A percentile compares a stretch with the other conserved stretches of the same genome.
Evolutionary conservation across 2,888 invertebrate genomes (phyloP).

Genomic region (Spisula solida): DNA sequence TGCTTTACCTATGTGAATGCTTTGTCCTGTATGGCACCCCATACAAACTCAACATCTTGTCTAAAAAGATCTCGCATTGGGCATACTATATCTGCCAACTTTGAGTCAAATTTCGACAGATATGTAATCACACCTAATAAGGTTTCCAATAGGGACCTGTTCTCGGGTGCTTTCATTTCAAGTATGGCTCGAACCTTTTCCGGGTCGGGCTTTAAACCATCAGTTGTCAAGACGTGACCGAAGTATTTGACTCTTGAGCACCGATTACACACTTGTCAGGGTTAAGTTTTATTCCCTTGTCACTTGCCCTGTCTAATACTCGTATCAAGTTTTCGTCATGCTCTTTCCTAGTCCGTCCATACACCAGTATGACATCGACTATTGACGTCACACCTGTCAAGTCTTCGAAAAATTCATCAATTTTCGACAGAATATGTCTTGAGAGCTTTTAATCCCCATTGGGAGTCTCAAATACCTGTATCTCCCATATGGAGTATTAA

Average conservation of each 20-base stretch:
- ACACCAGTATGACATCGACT: too few species aligned
- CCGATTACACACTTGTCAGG: background rate
- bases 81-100: conserved; percentile 51
- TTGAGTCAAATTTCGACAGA: conserved; percentile 57
- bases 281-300: background rate
- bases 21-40: too few species aligned
- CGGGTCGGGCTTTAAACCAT: conserved; percentile 36
- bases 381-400: background rate
- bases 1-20: conserved; percentile 45
- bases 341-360: too few species aligned
- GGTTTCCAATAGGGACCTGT: conserved; percentile 37
- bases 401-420: too few species aligned
- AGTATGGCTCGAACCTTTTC: conserved; percentile 41
- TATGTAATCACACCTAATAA: conserved; percentile 58
- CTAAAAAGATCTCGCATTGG: conserved; percentile 44
- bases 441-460: conserved; percentile 51
- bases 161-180: conserved; percentile 21
- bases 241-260: background rate
- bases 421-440: conserved; percentile 65
- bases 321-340: background rate
- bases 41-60: too few species aligned
- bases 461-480: conserved; percentile 62
- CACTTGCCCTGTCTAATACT: background rate
- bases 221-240: background rate
- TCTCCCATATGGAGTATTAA: conserved; percentile 67